Conservation (phyloP, 64 coral and sea anemone genomes). For the Stylophora pistillata region DNA sequence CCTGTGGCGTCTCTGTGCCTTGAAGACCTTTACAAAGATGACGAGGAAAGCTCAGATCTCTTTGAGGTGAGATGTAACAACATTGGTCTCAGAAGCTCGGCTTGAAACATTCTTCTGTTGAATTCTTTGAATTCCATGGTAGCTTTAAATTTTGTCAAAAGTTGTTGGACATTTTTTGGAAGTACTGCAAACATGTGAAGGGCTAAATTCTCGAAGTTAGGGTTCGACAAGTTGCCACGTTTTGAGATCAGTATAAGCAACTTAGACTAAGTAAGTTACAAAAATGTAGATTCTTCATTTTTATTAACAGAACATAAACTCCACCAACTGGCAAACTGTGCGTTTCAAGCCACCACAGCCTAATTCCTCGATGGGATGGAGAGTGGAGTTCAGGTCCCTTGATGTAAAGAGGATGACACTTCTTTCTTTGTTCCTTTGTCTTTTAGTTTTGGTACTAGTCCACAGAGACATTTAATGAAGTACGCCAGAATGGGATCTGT, state of each 20-base stretch:
- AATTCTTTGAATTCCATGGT: not conserved
- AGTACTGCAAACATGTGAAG: too few relatives aligned
- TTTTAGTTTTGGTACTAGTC: too few relatives aligned
- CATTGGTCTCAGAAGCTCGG: not conserved
- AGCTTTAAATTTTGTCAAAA: too few relatives aligned
- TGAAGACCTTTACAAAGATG: constrained; percentile 87
- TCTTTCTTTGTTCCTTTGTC: too few relatives aligned
- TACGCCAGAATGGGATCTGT: too few relatives aligned
- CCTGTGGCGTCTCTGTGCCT: constrained; percentile 74
- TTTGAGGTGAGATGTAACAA: constrained; percentile 70
- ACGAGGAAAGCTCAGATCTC: constrained; percentile 69
- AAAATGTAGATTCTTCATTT: not conserved
- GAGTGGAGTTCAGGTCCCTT: constrained; percentile 91
- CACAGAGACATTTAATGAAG: too few relatives aligned
- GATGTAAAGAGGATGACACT: constrained; percentile 43
- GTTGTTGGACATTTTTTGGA: too few relatives aligned
- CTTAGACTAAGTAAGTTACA: too few relatives aligned
- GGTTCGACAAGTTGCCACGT: too few relatives aligned
- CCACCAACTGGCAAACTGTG: constrained; percentile 99
- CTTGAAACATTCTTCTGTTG: not conserved
- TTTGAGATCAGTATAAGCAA: too few relatives aligned
- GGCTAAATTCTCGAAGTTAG: too few relatives aligned
- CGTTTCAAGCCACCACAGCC: constrained; percentile 92
- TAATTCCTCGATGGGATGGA: constrained; percentile 93
- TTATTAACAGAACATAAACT: constrained; percentile 86